Evolutionary conservation across 30 jellyfish, hydroid and myxozoan genomes (phyloP), one percentile per base, ranked within the genome.

Genomic region (Hydractinia echinata): DNA sequence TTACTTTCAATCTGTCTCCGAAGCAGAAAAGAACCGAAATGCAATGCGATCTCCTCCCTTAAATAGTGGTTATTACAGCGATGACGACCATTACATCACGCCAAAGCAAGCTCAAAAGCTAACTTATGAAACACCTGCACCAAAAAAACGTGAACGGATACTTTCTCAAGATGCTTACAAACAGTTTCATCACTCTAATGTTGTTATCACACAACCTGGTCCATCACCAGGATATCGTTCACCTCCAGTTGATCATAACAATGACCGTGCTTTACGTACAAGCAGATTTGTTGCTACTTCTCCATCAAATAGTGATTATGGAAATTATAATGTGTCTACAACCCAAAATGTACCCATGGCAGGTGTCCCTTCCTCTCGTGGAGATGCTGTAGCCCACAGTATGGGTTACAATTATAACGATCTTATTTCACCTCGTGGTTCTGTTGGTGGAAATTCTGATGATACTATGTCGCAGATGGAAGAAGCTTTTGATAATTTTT

Each of bases 331-430:
- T 30, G 39, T 64, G 74, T 44, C 74, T 6, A 44, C 19, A 64
- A n/a, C 74, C 10, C 51, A 64, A 7, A 64, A n/a, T 44, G 9
- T 51, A n/a, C 19, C 19, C 10, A 51, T 64, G 19, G 74, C 74
- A n/a, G 74, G 74, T 51, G 39, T 7, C 10, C 74, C 74, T 64
- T 64, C 74, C 18, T n/a, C 74, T 64, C 74, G 74, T 51, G 66
- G 67, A 11, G 83, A 74, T 74, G 81, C 64, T 5, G 81, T 72
- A n/a, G 81, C 81, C 16, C 50, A 72, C 50, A 72, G 60, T 52
- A 7, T 72, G 81, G 81, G 81, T 7, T 72, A 68, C 54, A 15
- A 68, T 11, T 58, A 64, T 51, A 64, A 13, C 39, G 74, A 64
- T 64, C 39, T 6, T 64, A 51, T 51, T n/a, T 64, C 74, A 7